These are phyloP conservation scores for Syngnathus typhle DNA, from an alignment of 2,113 vertebrate species.

Conservation along the genomic window DNA sequence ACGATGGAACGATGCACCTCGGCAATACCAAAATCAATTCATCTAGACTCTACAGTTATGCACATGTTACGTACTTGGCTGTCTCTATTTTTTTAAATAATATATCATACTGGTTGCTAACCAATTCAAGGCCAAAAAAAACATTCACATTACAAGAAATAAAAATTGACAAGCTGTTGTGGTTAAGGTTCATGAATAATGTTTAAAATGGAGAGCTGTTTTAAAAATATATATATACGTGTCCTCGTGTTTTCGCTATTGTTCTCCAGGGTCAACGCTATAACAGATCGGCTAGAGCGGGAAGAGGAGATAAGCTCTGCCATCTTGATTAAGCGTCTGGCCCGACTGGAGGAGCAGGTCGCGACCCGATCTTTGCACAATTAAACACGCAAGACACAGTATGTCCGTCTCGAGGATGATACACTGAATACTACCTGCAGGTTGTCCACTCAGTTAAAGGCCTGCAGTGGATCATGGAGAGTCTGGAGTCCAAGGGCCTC, in stretches of 20 bases:
- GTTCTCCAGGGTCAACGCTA: constrained; percentile 70
- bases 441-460: constrained; percentile 70
- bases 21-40: not conserved
- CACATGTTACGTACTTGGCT: no score
- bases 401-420: not conserved
- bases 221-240: not conserved
- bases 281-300: constrained; percentile 74
- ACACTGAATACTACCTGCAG: constrained; percentile 52
- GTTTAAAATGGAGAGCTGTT: no score
- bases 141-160: no score
- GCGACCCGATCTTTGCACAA: constrained; percentile 9
- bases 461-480: constrained; percentile 81
- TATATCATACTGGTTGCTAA: no score
- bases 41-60: not conserved
- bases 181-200: no score
- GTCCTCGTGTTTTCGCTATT: not conserved
- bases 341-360: constrained; percentile 86
- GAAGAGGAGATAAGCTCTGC: constrained; percentile 66
- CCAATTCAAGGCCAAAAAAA: no score
- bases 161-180: no score
- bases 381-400: not conserved
- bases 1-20: constrained; percentile 70
- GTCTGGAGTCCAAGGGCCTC: constrained; percentile 66
- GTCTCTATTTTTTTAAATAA: no score
- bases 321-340: constrained; percentile 68